These are phyloP conservation scores for Zenarchopterus dispar DNA, from an alignment of 2,797 vertebrate species.

Conservation along the genomic window DNA sequence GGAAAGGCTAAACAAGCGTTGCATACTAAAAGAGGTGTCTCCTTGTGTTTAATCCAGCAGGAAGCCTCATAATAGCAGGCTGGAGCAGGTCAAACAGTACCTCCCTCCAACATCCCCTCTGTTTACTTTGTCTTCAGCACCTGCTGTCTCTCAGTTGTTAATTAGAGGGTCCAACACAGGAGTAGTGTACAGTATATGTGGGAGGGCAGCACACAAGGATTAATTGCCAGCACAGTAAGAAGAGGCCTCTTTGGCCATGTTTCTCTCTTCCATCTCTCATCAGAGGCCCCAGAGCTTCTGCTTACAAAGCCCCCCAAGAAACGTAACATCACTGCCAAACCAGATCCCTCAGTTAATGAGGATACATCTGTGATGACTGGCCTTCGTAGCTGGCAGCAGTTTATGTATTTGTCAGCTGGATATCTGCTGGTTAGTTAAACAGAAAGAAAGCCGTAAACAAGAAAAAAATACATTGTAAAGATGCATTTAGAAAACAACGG, in stretches of 20 bases:
- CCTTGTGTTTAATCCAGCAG: slow-evolving; percentile 60
- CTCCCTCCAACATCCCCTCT: slow-evolving; percentile 59
- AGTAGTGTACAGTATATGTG: slow-evolving; percentile 55
- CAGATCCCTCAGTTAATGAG: slow-evolving; percentile 25
- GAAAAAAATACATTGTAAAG: too few species aligned
- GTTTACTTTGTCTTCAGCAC: slow-evolving; percentile 71
- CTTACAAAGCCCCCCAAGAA: slow-evolving; percentile 37
- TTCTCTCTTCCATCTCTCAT: slow-evolving; percentile 39
- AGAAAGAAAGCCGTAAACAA: too few species aligned
- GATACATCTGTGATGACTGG: slow-evolving; percentile 48
- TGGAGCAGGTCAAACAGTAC: slow-evolving; percentile 39
- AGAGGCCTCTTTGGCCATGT: slow-evolving; percentile 46
- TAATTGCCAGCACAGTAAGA: slow-evolving; percentile 65
- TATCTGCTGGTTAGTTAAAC: slow-evolving; percentile 43
- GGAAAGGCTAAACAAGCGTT: slow-evolving; percentile 59
- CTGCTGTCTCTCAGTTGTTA: slow-evolving; percentile 72
- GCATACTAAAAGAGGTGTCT: slow-evolving; percentile 67
- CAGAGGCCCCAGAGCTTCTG: slow-evolving; percentile 32
- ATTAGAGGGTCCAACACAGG: slow-evolving; percentile 68
- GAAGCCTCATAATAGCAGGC: slow-evolving; percentile 61
- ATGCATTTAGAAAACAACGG: too few species aligned
- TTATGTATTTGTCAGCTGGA: slow-evolving; percentile 51
- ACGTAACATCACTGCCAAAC: slow-evolving; percentile 36
- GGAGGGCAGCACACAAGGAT: slow-evolving; percentile 54
- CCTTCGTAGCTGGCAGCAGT: slow-evolving; percentile 41